phyloP scores from a whole-genome alignment of 1,140 invertebrate genomes.

The Ceratitis capitata region DNA sequence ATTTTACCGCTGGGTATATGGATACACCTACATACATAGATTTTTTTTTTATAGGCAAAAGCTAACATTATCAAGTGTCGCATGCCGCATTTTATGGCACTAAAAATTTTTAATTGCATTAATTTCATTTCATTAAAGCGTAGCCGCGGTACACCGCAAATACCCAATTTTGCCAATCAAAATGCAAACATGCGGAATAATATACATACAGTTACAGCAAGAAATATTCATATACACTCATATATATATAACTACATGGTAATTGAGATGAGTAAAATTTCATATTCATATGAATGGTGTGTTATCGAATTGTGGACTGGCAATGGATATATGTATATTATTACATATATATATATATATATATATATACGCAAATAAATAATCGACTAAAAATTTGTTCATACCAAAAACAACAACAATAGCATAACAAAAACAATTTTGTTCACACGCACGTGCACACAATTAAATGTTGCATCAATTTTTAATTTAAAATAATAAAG shows the following conservation, averaged over 20 bases:
- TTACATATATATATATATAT: background rate
- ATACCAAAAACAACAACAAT: background rate
- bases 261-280: too few relatives aligned
- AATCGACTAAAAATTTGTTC: background rate
- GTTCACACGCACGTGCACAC: background rate
- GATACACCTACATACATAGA: background rate
- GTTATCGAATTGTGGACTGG: too few relatives aligned
- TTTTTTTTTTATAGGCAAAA: too few relatives aligned
- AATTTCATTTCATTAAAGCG: conserved; percentile 35
- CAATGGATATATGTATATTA: background rate
- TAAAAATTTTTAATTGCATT: conserved; percentile 26
- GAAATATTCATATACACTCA: background rate
- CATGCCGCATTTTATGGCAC: conserved; percentile 6
- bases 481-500: conserved; percentile 29
- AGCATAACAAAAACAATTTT: background rate
- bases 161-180: conserved; percentile 2
- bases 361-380: background rate
- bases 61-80: background rate
- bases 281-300: background rate
- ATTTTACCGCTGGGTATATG: too few relatives aligned
- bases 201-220: too few relatives aligned
- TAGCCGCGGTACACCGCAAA: conserved; percentile 1
- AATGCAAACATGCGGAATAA: background rate
- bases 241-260: background rate
- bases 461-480: conserved; percentile 9